Percentiles rank a stretch among this genome's conserved stretches.
These are phyloP conservation scores for Bryconaethiops microstoma DNA, from an alignment of 2,797 vertebrate genomes.

Conservation along the genomic window DNA sequence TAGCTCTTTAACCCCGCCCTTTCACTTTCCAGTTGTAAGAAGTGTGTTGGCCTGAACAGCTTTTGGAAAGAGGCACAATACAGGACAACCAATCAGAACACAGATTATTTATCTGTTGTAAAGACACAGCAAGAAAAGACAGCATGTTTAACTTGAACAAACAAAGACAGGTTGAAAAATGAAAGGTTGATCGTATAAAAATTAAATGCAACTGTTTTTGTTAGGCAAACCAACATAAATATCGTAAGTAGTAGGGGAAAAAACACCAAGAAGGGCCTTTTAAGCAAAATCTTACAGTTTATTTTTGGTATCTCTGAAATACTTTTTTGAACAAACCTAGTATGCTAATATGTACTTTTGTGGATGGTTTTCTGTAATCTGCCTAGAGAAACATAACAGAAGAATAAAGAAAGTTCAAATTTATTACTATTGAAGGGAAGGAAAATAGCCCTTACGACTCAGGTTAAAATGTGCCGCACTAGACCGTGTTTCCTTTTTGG, in stretches of 20 bases:
- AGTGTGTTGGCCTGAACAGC: not conserved
- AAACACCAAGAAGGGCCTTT: no score
- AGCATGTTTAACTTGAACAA: not conserved
- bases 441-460: conserved; percentile 74
- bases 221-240: no score
- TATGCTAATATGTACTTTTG: conserved; percentile 55
- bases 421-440: conserved; percentile 73
- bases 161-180: not conserved
- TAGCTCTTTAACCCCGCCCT: not conserved
- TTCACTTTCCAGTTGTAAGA: not conserved
- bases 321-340: not conserved
- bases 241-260: no score
- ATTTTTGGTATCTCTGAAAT: not conserved
- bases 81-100: not conserved
- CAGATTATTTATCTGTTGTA: not conserved
- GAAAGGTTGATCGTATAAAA: not conserved
- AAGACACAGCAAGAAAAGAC: not conserved
- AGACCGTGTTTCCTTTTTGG: conserved; percentile 80
- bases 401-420: conserved; percentile 70
- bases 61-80: not conserved
- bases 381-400: conserved; percentile 69
- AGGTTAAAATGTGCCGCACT: conserved; percentile 75
- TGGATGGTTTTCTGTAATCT: conserved; percentile 62
- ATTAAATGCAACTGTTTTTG: conserved; percentile 9
- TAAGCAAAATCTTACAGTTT: no score